Percentiles rank a stretch among this genome's conserved stretches.
Evolutionary conservation across 2,113 vertebrate genomes (phyloP).

Genomic region (Nannospalax galili): DNA sequence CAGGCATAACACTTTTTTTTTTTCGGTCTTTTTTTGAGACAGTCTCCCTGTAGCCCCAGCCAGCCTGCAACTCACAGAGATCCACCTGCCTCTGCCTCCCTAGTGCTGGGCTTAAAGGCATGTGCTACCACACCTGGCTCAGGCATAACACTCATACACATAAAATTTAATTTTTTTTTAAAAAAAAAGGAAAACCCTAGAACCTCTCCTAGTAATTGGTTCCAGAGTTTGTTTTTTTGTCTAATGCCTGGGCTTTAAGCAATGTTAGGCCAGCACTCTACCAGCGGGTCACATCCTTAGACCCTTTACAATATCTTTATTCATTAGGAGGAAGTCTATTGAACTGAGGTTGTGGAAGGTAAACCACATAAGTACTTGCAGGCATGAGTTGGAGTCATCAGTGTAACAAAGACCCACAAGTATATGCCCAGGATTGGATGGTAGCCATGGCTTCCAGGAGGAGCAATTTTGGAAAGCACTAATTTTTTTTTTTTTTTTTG

Average conservation of each 20-base stretch:
- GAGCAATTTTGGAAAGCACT: not conserved
- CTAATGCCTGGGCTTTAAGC: not conserved
- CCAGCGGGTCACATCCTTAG: too few relatives aligned
- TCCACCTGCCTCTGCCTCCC: too few relatives aligned
- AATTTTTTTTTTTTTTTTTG: too few relatives aligned
- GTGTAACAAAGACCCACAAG: not conserved
- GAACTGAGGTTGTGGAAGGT: not conserved
- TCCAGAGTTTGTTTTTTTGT: not conserved
- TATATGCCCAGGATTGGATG: not conserved
- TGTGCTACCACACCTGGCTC: too few relatives aligned
- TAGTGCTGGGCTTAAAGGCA: too few relatives aligned
- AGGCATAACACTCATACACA: too few relatives aligned
- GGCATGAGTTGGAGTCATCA: not conserved
- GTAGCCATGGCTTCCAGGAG: not conserved
- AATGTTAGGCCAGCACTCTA: not conserved
- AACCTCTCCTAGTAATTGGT: not conserved
- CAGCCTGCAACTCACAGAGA: too few relatives aligned
- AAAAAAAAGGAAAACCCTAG: not conserved
- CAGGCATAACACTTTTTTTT: too few relatives aligned
- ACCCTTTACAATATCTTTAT: not conserved
- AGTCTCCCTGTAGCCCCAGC: too few relatives aligned
- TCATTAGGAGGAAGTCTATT: slow-evolving; percentile 20
- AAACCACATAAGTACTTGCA: slow-evolving; percentile 43
- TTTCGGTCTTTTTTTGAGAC: too few relatives aligned
- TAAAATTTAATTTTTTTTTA: too few relatives aligned